Evolutionary conservation across 2,797 vertebrate genomes (phyloP), one percentile per base, ranked within the genome.

Genomic region (Zalophus californianus): DNA sequence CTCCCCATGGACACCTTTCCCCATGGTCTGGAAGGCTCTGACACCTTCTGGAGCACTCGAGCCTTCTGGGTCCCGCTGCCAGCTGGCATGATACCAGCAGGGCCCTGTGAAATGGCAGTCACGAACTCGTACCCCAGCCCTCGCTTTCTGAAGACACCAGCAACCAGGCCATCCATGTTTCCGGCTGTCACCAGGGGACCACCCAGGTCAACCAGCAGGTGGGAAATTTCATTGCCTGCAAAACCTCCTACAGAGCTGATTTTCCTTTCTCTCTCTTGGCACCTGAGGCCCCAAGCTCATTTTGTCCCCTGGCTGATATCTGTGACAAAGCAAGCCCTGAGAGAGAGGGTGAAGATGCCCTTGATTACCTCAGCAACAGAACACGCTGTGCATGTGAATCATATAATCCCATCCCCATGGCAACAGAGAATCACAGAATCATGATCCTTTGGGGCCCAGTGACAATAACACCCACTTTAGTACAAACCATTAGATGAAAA

Each of bases 341-440:
- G 18, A 62, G 44, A 87, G 35, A 85, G 41, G 64, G 86, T 82
- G 72, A 93, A 48, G 85, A 68, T 62, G 72, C 68, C 66, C 64
- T 8, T 87, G 11, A 97, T 88, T 72, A 70, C 89, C 95, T 90
- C 82, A 54, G 96, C 97, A 82, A 92, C 77, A 5, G 89, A 90
- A 85, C 93, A 88, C 13, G 91, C 93, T 93, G 93, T 89, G 89
- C 86, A 20, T 68, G 48, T 52, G 58, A 94, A 70, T 94, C 91
- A 58, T 25, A 52, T 58, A 54, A 54, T 60, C 78, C 84, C 86
- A 91, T 97, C 93, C 72, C 97, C 95, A 95, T 96, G 82, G 93
- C 96, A 96, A 97, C 96, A 5, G 10, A 58, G 85, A 92, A 18
- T 16, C 70, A 1, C 44, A 77, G 90, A 93, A 70, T 85, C 29